Evolutionary conservation across 2,797 vertebrate species (phyloP).

Genomic region (Salmo trutta): DNA sequence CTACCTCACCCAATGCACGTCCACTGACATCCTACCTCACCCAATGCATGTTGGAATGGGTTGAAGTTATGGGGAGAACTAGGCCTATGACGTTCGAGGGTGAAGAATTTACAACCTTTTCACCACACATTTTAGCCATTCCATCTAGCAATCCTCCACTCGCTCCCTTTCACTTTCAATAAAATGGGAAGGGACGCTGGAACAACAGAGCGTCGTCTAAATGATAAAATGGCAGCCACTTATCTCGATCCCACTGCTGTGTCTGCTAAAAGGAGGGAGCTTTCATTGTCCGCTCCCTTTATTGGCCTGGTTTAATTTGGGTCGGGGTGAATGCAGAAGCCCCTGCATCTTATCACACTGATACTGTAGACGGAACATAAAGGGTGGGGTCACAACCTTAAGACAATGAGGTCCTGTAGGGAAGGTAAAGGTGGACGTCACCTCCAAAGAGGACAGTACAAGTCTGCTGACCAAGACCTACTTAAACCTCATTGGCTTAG

Average conservation of each 20-base stretch:
- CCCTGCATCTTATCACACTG: slow-evolving; percentile 50
- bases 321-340: slow-evolving; percentile 63
- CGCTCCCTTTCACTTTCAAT: background rate
- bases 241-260: slow-evolving; percentile 53
- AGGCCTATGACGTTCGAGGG: background rate
- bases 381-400: background rate
- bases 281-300: slow-evolving; percentile 39
- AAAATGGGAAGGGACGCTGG: background rate
- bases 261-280: slow-evolving; percentile 49
- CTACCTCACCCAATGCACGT: too few relatives aligned
- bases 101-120: background rate
- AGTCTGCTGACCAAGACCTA: background rate
- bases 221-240: slow-evolving; percentile 11
- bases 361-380: background rate
- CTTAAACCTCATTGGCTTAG: background rate
- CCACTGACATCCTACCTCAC: too few relatives aligned
- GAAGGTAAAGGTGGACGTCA: background rate
- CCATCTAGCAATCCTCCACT: background rate
- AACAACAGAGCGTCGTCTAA: background rate
- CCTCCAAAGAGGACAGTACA: background rate
- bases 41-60: too few relatives aligned
- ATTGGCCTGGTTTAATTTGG: slow-evolving; percentile 50
- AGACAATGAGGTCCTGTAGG: background rate
- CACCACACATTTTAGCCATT: background rate
- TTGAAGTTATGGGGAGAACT: background rate